phyloP scores from a whole-genome alignment of 2,113 vertebrate species.

The Choloepus hoffmanni region DNA sequence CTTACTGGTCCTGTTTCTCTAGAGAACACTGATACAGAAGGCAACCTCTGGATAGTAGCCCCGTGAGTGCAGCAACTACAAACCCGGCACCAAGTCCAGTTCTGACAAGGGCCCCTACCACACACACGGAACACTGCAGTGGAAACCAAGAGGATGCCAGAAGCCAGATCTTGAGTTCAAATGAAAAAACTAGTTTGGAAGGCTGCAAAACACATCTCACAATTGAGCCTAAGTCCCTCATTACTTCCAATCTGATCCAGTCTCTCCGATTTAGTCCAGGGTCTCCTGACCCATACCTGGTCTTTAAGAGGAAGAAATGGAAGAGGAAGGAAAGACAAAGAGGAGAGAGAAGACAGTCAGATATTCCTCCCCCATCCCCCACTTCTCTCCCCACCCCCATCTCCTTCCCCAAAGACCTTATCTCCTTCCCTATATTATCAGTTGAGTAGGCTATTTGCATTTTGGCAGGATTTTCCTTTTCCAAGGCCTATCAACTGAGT shows the following conservation, averaged over 20 bases:
- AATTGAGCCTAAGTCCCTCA: background rate
- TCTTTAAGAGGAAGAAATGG: background rate
- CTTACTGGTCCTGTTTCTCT: no score
- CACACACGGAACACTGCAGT: accelerated
- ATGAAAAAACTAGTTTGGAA: background rate
- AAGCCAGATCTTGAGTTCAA: background rate
- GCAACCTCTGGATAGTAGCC: background rate
- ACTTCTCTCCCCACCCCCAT: no score
- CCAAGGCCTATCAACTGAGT: constrained; percentile 16
- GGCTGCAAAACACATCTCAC: background rate
- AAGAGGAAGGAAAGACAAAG: background rate
- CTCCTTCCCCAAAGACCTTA: background rate
- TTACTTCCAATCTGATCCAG: background rate
- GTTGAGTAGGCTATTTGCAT: constrained; percentile 62
- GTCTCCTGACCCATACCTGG: background rate
- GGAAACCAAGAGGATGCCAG: background rate
- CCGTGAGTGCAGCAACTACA: background rate
- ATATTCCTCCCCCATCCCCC: background rate
- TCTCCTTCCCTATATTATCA: constrained; percentile 22
- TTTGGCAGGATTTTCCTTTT: constrained; percentile 67
- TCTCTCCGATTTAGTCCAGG: background rate
- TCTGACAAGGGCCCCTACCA: background rate
- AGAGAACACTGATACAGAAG: background rate
- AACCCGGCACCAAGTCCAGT: background rate
- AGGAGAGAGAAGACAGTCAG: background rate